Evolutionary conservation across 2,888 invertebrate genomes (phyloP), one percentile per base, ranked within the genome.

Genomic region (Melanotus villosus): DNA sequence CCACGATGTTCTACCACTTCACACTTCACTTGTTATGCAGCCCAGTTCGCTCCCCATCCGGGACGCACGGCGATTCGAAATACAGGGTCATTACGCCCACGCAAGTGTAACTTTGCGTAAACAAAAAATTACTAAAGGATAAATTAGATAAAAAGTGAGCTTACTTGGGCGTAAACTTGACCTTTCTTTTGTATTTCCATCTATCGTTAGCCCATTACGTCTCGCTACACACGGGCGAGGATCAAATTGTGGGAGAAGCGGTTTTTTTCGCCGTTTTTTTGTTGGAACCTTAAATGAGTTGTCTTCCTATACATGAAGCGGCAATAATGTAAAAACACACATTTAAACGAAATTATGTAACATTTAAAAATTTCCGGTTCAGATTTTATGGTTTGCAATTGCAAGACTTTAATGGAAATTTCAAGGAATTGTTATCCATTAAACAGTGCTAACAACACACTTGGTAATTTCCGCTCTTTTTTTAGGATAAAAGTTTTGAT

Each of bases 11-110:
- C 62, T 68, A 64, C 60, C 69, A 69, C 54, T 66, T 70, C 72
- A 68, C 72, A 60, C 71, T 68, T 59, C 65, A 66, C 69, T 72
- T 66, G 66, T 66, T 70, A 66, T 62, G 63, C 62, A 64, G 43
- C 65, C 60, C 59, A 59, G 47, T 68, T 59, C 54, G 43, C 66
- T 52, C 38, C 57, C 66, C 36, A 47, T 34, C 62, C 54, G 59
- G 60, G 60, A 36, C 50, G 50, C 23, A 60, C 62, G 43, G 52
- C 45, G 60, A 54, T 58, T 32, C 43, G 21, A 56, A 54, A 23
- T 38, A 16, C 32, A 18, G 43, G 47, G 38, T 43, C 54, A 63
- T 58, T 65, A 57, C 50, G 56, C 56, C 70, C 57, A 56, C 65
- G 57, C 67, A 58, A 66, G 59, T 54, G 60, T 56, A 59, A 60